Conservation (phyloP, 2,888 invertebrate genomes). For the Agyllia agylla region DNA sequence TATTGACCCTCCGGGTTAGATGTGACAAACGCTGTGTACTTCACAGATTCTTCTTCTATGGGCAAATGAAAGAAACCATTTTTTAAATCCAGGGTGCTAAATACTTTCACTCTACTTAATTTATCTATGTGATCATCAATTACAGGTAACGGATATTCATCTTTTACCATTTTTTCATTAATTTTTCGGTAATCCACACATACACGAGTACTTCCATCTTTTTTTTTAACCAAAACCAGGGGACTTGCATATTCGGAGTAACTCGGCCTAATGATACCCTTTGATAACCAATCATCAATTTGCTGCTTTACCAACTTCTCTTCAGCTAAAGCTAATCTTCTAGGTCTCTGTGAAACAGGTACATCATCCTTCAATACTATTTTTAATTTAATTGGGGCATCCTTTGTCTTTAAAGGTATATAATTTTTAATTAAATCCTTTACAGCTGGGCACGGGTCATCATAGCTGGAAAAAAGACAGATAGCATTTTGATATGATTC, state of each 20-base stretch:
- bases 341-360: neutral
- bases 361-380: conserved; percentile 6
- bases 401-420: neutral
- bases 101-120: neutral
- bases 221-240: neutral
- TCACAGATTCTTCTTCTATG: neutral
- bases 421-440: neutral
- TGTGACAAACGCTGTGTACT: neutral
- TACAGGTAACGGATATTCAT: neutral
- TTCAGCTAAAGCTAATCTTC: neutral
- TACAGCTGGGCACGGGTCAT: neutral
- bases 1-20: neutral
- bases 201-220: neutral
- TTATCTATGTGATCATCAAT: neutral
- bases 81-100: neutral
- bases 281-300: neutral
- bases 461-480: neutral
- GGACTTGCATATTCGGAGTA: neutral
- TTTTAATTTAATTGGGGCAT: neutral
- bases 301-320: neutral
- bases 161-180: neutral
- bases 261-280: neutral
- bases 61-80: neutral
- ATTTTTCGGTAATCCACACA: neutral
- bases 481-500: neutral